Evolutionary conservation across 2,888 invertebrate genomes (phyloP), one percentile per base, ranked within the genome.

Genomic region (Lymantria monacha): DNA sequence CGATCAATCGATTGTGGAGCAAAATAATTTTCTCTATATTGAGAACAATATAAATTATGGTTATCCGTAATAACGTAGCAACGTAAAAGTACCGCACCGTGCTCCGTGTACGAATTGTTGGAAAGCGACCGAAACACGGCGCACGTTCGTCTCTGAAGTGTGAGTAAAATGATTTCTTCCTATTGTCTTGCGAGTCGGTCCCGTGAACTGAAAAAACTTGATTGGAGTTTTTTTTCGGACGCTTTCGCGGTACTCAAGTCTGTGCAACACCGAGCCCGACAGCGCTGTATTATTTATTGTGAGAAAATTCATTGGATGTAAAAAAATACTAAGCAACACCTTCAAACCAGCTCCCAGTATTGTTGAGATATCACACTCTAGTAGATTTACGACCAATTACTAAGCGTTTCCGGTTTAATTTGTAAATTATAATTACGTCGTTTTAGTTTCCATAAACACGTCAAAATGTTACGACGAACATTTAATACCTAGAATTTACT

Each of bases 11-110:
- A 75, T 74, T 73, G 78, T 73, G 72, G 68, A 72, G 75, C 78
- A 81, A 87, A n/a, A 87, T 85, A 83, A 86, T 90, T 88, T 88
- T 90, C 89, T 82, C 85, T 69, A 72, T 79, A 75, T 76, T 66
- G 77, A 76, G 72, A 87, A 88, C 87, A 87, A 87, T 89, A 87
- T 86, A 85, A 87, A 85, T 83, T 81, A 85, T 87, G 83, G 82
- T 86, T 85, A 85, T 85, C 85, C 76, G 81, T 74, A 76, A 70
- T n/a, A 22, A 2, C 22, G 81, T 74, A 76, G 70, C 2, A 22
- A 2, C 22, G 22, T 22, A 22, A 22, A 22, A 22, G 22, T 22
- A 22, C 22, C 22, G 22, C 22, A 22, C 22, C 22, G 2, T 22
- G 5, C 22, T 2, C 22, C 22, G 22, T 22, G 22, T 22, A 22